Conservation (phyloP, 1,140 invertebrate species). For the Pseudoatta argentina region DNA sequence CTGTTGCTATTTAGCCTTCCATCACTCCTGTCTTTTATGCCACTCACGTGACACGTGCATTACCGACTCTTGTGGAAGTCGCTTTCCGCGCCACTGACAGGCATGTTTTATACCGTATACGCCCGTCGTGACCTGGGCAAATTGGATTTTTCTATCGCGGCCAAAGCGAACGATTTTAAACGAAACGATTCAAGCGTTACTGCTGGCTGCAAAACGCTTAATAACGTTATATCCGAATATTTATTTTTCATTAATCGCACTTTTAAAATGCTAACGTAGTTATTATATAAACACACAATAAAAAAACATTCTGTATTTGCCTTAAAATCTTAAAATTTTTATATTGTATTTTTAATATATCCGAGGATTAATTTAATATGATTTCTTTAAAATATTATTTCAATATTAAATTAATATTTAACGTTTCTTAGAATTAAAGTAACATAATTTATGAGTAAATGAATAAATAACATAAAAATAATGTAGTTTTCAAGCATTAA, state of each 20-base stretch:
- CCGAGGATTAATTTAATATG: too few relatives aligned
- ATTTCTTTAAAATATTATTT: too few relatives aligned
- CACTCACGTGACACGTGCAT: conserved; percentile 77
- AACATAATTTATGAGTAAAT: too few relatives aligned
- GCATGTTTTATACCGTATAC: conserved; percentile 57
- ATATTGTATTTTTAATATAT: too few relatives aligned
- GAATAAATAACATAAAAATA: too few relatives aligned
- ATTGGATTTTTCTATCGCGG: conserved; percentile 59
- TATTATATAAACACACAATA: not conserved
- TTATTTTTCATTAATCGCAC: not conserved
- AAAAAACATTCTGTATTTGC: too few relatives aligned
- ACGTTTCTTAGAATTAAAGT: too few relatives aligned
- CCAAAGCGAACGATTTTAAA: conserved; percentile 39
- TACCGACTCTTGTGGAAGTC: conserved; percentile 65
- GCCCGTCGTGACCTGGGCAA: conserved; percentile 58
- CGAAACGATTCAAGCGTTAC: conserved; percentile 39
- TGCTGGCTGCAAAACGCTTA: not conserved
- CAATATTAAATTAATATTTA: too few relatives aligned
- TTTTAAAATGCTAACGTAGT: not conserved
- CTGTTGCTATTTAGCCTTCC: conserved; percentile 82
- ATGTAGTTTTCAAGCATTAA: too few relatives aligned
- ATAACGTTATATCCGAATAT: conserved; percentile 12
- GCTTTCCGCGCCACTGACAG: conserved; percentile 72
- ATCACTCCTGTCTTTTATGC: conserved; percentile 80
- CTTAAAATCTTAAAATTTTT: too few relatives aligned